Evolutionary conservation across 2,113 vertebrate genomes (phyloP).

Genomic region (Gasterosteus aculeatus): DNA sequence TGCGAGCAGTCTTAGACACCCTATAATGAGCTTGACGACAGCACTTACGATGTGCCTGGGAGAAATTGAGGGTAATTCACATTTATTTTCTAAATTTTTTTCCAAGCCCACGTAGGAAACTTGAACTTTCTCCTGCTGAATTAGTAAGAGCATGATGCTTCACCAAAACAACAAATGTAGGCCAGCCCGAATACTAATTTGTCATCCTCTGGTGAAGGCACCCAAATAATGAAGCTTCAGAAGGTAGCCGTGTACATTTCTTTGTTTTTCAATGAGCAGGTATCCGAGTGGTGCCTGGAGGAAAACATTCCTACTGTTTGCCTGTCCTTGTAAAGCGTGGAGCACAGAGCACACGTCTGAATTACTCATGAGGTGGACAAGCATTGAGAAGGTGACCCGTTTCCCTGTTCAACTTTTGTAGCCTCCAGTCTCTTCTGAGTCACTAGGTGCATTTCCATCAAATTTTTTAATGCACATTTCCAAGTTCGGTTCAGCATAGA

Average conservation of each 20-base stretch:
- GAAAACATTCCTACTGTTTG: constrained; percentile 40
- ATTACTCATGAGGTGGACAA: constrained; percentile 66
- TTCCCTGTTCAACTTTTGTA: constrained; percentile 60
- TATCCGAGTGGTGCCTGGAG: constrained; percentile 30
- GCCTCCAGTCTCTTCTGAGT: constrained; percentile 33
- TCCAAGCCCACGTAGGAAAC: constrained; percentile 41
- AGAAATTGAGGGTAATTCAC: constrained; percentile 37
- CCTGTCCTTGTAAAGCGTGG: constrained; percentile 25
- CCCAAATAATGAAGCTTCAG: constrained; percentile 48
- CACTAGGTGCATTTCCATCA: neutral
- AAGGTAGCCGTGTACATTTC: constrained; percentile 8
- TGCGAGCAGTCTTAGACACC: constrained; percentile 39
- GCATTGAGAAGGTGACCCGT: constrained; percentile 58
- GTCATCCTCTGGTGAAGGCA: constrained; percentile 38
- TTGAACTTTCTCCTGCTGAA: constrained; percentile 50
- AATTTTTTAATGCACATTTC: neutral
- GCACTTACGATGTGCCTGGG: constrained; percentile 21
- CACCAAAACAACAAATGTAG: constrained; percentile 34
- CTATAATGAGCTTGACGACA: constrained; percentile 31
- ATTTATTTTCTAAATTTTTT: constrained; percentile 41
- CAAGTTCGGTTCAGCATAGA: neutral
- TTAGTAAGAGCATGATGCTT: constrained; percentile 32
- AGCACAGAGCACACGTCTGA: constrained; percentile 33
- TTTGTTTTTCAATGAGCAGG: constrained; percentile 24
- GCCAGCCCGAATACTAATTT: constrained; percentile 46